Evolutionary conservation across 2,113 vertebrate species (phyloP).

Genomic region (Upupa epops): DNA sequence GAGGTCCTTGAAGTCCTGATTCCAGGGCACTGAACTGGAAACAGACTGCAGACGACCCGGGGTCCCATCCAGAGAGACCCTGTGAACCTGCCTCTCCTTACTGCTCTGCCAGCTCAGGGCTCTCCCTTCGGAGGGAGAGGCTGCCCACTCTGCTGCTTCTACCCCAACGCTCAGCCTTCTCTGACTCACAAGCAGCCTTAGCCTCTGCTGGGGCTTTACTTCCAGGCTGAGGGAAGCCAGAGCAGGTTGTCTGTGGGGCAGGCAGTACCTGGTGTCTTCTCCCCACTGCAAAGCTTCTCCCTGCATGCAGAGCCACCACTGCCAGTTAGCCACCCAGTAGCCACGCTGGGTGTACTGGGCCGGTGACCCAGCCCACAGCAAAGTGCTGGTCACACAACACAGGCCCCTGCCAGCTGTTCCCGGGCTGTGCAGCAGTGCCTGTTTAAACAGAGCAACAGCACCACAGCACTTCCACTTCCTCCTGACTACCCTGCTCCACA

Average conservation of each 20-base stretch:
- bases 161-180: neutral
- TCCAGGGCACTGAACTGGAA: slow-evolving; percentile 50
- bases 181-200: rapidly evolving
- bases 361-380: neutral
- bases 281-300: rapidly evolving
- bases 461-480: rapidly evolving
- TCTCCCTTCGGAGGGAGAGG: neutral
- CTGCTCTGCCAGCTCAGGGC: neutral
- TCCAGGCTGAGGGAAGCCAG: rapidly evolving
- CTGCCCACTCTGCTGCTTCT: neutral
- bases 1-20: no score
- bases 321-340: rapidly evolving
- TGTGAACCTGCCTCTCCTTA: neutral
- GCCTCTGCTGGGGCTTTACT: neutral
- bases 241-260: rapidly evolving
- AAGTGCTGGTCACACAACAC: rapidly evolving
- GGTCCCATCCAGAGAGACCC: neutral
- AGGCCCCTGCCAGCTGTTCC: neutral
- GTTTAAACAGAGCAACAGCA: rapidly evolving
- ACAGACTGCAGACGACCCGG: slow-evolving; percentile 18
- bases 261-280: neutral
- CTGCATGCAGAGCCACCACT: rapidly evolving
- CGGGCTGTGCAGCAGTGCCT: rapidly evolving
- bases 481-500: rapidly evolving
- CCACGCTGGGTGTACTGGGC: rapidly evolving